These are phyloP conservation scores for Crocuta crocuta DNA, from an alignment of 2,113 vertebrate genomes.

Conservation along the genomic window DNA sequence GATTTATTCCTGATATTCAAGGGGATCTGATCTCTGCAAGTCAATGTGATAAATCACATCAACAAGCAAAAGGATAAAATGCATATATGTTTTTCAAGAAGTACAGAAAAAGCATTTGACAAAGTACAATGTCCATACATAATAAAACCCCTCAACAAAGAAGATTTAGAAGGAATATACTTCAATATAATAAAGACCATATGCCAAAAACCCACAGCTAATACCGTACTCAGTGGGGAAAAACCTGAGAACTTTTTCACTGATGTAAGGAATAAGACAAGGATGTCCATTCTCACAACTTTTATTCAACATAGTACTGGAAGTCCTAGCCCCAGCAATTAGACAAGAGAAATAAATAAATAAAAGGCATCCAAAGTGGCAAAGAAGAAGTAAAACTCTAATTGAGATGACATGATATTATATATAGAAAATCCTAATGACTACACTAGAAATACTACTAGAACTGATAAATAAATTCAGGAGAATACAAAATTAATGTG, in stretches of 20 bases:
- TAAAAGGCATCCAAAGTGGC: not conserved
- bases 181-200: not conserved
- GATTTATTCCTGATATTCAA: not conserved
- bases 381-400: not conserved
- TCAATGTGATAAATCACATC: not conserved
- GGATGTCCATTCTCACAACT: not conserved
- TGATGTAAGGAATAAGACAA: not conserved
- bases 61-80: not conserved
- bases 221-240: not conserved
- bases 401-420: not conserved
- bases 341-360: not conserved
- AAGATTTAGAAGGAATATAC: not conserved
- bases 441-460: not conserved
- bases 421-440: not conserved
- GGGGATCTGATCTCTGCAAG: not conserved
- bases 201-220: not conserved
- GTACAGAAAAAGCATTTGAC: not conserved
- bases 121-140: not conserved
- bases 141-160: not conserved
- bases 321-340: not conserved
- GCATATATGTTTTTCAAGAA: not conserved
- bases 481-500: not conserved
- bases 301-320: not conserved
- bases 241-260: not conserved
- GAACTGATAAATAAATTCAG: not conserved